Base-by-base conservation (phyloP, 2,888 invertebrate genomes). In the Nephrotoma flavescens region DNA sequence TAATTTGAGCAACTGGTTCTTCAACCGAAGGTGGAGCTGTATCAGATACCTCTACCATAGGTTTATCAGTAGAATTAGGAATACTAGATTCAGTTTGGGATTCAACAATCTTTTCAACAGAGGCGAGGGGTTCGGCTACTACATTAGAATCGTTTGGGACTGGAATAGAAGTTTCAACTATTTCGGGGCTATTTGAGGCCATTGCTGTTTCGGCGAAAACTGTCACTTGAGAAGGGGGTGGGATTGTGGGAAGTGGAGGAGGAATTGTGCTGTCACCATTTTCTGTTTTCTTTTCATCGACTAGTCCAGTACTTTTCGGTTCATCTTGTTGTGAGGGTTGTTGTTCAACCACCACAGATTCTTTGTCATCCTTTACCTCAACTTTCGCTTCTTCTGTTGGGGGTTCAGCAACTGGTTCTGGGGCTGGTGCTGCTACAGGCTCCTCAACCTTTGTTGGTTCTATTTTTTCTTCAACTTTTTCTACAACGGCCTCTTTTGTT, bases 211-310 rank as follows among this genome's bases (percentile, higher is more conserved):
- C 94, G 91, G 95, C 95, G 92, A 95, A 95, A 89, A 94, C 94
- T 91, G 94, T 94, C 92, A 95, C 94, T 92, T 95, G 95, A 90
- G 95, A 95, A 89, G 95, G 95, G 91, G 95, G 95, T 90, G 95
- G 95, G 90, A 94, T 94, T 90, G 94, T 93, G 89, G 95, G 95
- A 90, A 95, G 94, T 89, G 95, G 95, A 90, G 95, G 95, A 92
- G 95, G 95, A 89, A 87, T 88, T 42, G 86, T 41, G 41, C 41
- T 52, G 31, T 41, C 86, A 57, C 41, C 86, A 41, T 86, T 57
- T 86, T 86, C 57, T 15, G 11, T 57, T 86, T 86, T 85, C 42
- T 44, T 44, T 19, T 44, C 85, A 42, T 44, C 85, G 45, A 85
- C 42, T 42, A 84, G n/a, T 84, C 42, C 84, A 15, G 84, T 42